Evolutionary conservation across 2,113 vertebrate species (phyloP).

Genomic region (Elachura formosa): DNA sequence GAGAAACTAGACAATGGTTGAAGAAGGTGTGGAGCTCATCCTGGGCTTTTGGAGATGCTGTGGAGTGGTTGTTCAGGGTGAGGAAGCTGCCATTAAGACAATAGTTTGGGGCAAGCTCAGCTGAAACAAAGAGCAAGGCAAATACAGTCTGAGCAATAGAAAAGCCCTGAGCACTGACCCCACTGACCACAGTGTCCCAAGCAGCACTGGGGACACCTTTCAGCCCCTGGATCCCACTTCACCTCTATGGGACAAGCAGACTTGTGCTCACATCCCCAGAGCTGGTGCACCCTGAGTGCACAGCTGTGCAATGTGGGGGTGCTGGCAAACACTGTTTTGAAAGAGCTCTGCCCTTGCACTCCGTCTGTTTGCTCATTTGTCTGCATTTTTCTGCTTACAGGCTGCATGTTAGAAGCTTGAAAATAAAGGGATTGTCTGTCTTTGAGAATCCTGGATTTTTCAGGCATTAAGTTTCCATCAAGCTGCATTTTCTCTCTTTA

Average conservation of each 20-base stretch:
- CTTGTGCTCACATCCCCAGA: not conserved
- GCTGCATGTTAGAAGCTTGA: not conserved
- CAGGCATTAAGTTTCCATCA: not conserved
- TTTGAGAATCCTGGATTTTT: not conserved
- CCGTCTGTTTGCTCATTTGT: not conserved
- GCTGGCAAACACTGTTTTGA: not conserved
- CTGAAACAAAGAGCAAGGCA: not conserved
- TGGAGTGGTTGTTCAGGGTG: not conserved
- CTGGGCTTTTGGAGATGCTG: not conserved
- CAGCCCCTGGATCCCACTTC: not conserved
- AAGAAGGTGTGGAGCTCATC: not conserved
- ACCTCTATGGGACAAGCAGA: not conserved
- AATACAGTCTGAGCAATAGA: not conserved
- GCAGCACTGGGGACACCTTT: not conserved
- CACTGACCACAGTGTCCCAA: fast-evolving
- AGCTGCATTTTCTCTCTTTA: not conserved
- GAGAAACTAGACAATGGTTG: not conserved
- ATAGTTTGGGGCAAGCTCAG: not conserved
- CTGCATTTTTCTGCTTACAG: not conserved
- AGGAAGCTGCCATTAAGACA: not conserved
- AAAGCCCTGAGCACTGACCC: not conserved
- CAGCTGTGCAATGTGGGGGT: fast-evolving
- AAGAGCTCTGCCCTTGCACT: not conserved
- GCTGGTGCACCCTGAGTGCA: not conserved
- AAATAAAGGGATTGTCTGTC: not conserved